Evolutionary conservation across 1,140 invertebrate species (phyloP).

Genomic region (Euura saliciscinereae): DNA sequence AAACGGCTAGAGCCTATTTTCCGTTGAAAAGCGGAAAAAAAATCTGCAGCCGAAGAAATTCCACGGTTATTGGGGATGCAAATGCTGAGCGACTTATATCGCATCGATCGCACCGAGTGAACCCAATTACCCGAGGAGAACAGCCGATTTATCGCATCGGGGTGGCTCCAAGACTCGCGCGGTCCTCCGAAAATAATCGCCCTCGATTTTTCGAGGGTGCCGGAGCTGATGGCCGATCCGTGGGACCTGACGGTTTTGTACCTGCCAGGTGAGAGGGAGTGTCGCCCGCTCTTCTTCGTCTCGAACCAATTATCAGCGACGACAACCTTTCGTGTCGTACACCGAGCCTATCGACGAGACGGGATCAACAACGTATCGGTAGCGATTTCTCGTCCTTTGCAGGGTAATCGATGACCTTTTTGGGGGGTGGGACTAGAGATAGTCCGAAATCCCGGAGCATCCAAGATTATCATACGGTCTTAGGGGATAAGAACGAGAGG

Average conservation of each 20-base stretch:
- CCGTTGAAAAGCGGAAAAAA: neutral
- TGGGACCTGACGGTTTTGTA: neutral
- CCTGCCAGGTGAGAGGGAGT: constrained; percentile 24
- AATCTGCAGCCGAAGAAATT: neutral
- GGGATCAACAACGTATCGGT: neutral
- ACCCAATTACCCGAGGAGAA: constrained; percentile 57
- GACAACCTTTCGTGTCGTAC: constrained; percentile 32
- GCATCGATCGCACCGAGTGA: constrained; percentile 60
- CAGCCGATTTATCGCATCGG: constrained; percentile 58
- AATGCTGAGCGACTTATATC: constrained; percentile 51
- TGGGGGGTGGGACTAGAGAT: too few species aligned
- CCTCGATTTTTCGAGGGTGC: neutral
- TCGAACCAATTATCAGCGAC: constrained; percentile 56
- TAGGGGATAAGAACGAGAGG: too few species aligned
- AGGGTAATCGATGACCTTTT: too few species aligned
- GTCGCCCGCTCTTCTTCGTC: constrained; percentile 39
- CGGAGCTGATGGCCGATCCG: neutral
- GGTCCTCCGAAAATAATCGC: neutral
- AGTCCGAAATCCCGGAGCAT: too few species aligned
- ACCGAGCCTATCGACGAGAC: neutral
- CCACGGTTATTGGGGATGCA: constrained; percentile 22
- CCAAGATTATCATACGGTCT: too few species aligned
- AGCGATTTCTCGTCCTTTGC: too few species aligned
- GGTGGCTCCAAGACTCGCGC: constrained; percentile 33
- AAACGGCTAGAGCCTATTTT: too few species aligned